Base-by-base conservation (phyloP, 1,140 invertebrate genomes). In the Drosophila murphyi region DNA sequence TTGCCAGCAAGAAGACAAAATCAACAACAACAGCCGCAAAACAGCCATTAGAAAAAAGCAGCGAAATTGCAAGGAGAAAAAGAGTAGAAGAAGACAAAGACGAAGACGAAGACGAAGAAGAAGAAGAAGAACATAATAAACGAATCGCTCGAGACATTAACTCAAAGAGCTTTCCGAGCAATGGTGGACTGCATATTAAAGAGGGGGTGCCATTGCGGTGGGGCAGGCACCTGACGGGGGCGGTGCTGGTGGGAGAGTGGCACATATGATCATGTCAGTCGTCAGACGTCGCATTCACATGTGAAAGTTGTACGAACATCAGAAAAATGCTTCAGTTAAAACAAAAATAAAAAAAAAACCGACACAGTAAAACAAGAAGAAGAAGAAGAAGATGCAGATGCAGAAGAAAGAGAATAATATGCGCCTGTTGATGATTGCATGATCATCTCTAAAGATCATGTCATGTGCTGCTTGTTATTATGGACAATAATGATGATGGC, bases 281-380 rank as follows among this genome's bases (percentile, higher is more conserved):
- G 72, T 70, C 76, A 76, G 68, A 59, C 52, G n/a, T 56, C 73
- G 39, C 82, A 71, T 76, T 79, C 79, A 82, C 72, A 87, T 88
- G 82, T 88, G 82, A 87, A 87, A 87, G 82, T 88, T 87, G 79
- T 74, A 80, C 76, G 65, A 82, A 87, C 82, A 80, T 69, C 76
- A 82, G 83, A 87, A 82, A 87, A 87, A 64, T 79, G 82, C 82
- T 87, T 82, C 77, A 79, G 65, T 56, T 82, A 78, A 86, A 79
- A 74, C 61, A 64, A 67, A 74, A 80, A 78, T 35, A 64, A 68
- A 31, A 68, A 54, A 60, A 47, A 5, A 31, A 62, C 34, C 29
- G 61, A 77, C 69, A 64, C 45, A 62, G 64, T 63, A 63, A 52
- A 45, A 75, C 43, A 79, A 72, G 41, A 51, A 65, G 35, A 47